Evolutionary conservation across 1,140 invertebrate genomes (phyloP), one percentile per base, ranked within the genome.

Genomic region (Drosophila arawakana): DNA sequence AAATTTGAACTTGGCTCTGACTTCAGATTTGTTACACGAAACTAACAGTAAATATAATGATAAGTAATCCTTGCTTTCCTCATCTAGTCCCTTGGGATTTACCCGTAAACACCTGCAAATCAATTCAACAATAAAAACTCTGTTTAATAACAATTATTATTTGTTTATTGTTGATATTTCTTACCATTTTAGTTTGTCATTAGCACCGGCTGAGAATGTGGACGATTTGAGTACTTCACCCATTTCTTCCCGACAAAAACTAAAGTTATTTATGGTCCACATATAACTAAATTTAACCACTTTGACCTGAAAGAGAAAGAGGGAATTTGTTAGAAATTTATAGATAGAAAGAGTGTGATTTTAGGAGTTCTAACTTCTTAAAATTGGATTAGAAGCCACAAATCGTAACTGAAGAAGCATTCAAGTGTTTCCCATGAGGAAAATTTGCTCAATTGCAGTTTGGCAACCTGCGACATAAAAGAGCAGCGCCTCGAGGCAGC

Each of bases 211-310:
- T 62, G 98, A 99, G 94, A 99, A 99, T 77, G 98, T 99, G 77
- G 98, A 99, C 93, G 98, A 99, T 95, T 99, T 99, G 88, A 99
- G 95, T 71, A 99, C 98, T 95, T 99, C 98, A 80, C 98, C 98
- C 98, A 99, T 99, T 94, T 99, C 98, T 94, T 99, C 98, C 76
- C 98, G 96, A 93, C 98, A 98, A 94, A 99, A 99, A 94, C 98
- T 99, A 94, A 99, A 99, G 95, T 99, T 99, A 94, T 99, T 99
- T 94, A 99, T 99, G 91, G 98, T 99, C 99, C 99, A 99, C 97
- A 99, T 99, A 94, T 99, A 99, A 94, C 97, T 98, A 95, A 99
- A 99, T 94, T 99, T 99, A 69, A 99, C 98, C 93, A 99, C 98
- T 96, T 99, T 99, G 86, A 99, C 98, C 98, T 99, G 96, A 13